Evolutionary conservation across 2,888 invertebrate species (phyloP), one percentile per base, ranked within the genome.

Genomic region (Synanthedon formicaeformis): DNA sequence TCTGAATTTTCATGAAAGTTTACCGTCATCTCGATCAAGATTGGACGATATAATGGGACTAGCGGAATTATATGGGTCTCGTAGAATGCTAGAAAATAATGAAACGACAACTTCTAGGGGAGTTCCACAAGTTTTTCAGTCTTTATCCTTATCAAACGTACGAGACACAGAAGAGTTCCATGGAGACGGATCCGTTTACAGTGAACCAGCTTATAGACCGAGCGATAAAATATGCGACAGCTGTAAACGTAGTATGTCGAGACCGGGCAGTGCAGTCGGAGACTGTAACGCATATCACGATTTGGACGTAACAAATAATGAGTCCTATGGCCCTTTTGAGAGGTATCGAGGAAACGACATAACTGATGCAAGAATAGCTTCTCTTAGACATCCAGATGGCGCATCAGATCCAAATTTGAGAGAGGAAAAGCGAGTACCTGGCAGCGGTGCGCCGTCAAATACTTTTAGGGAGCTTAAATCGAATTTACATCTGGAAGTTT

Each of bases 341-440:
- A 87, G 93, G 75, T 89, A 93, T 79, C 69, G 80, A 54, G 80
- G 81, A 13, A 85, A 87, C 56, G 90, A 90, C 53, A 82, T 84
- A 54, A 81, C 87, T 51, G 87, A 88, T 59, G 81, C 86, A 12
- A 88, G 91, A 60, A 90, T 91, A 69, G 93, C 94, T 41, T 92
- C 93, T 56, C 77, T 96, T 52, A 90, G 96, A 58, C 95, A 96
- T 83, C 96, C 96, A 4, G 97, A 97, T 67, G 96, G 96, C 50
- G 96, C 97, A 52, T 97, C 96, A 23, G 96, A 97, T 88, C 96
- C 96, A 14, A 96, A 96, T 84, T 88, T 97, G 65, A 89, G 91
- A 54, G 93, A 93, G 74, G 92, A 91, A 75, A 89, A 88, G 63
- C 87, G 91, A 66, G 75, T 90, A 60, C 90, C 91, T 1, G 91